Conservation (phyloP, 2,113 vertebrate genomes). For the Gambusia affinis region DNA sequence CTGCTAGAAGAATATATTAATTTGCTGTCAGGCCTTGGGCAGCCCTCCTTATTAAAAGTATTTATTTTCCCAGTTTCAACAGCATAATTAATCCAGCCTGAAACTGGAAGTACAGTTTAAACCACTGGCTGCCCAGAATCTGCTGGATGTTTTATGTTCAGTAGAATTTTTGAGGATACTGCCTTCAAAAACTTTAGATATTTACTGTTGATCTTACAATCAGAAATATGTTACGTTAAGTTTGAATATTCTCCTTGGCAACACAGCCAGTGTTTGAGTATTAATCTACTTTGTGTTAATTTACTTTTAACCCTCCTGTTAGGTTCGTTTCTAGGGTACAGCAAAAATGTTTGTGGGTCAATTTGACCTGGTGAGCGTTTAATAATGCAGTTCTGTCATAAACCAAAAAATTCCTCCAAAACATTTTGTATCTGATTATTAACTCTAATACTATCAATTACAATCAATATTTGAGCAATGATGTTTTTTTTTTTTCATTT, state of each 20-base stretch:
- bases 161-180: conserved; percentile 33
- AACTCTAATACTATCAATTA: too few species aligned
- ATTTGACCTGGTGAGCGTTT: too few species aligned
- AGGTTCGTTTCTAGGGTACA: too few species aligned
- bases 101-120: conserved; percentile 69
- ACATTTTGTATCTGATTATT: too few species aligned
- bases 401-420: too few species aligned
- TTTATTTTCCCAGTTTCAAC: conserved; percentile 71
- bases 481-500: too few species aligned
- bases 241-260: not conserved
- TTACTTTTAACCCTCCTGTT: too few species aligned
- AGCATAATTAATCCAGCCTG: conserved; percentile 73
- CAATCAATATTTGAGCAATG: too few species aligned
- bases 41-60: conserved; percentile 67
- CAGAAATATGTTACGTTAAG: conserved; percentile 1
- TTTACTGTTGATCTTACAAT: conserved; percentile 27
- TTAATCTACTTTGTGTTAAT: too few species aligned
- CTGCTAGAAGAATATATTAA: conserved; percentile 66
- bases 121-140: conserved; percentile 58
- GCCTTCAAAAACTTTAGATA: conserved; percentile 37
- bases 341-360: too few species aligned
- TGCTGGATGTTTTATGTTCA: conserved; percentile 47
- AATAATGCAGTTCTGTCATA: too few species aligned
- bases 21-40: conserved; percentile 54
- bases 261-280: not conserved